Conservation (phyloP, 1,140 invertebrate species). For the Zaprionus capensis region DNA sequence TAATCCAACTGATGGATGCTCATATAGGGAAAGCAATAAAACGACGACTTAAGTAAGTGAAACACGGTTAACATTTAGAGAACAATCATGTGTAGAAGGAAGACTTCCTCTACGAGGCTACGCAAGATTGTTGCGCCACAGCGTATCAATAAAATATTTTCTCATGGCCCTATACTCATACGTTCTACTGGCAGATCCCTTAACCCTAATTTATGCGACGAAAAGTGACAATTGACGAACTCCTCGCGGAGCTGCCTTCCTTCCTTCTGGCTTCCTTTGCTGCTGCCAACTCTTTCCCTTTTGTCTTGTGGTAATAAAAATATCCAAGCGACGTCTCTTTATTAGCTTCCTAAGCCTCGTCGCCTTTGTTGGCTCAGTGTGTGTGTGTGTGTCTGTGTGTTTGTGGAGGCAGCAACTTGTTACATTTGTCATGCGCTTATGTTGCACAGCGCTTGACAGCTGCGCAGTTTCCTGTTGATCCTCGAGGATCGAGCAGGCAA, state of each 20-base stretch:
- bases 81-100: too few relatives aligned
- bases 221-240: conserved; percentile 82
- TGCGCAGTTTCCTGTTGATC: conserved; percentile 63
- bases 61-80: not conserved
- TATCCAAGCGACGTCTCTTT: conserved; percentile 80
- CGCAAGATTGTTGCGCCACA: conserved; percentile 59
- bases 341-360: conserved; percentile 70
- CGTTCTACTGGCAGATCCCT: conserved; percentile 47
- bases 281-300: conserved; percentile 21
- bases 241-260: conserved; percentile 23
- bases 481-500: conserved; percentile 58
- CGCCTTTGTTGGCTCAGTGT: conserved; percentile 16
- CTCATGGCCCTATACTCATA: conserved; percentile 43
- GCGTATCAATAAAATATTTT: conserved; percentile 76
- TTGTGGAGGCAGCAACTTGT: conserved; percentile 70
- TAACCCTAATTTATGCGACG: conserved; percentile 82
- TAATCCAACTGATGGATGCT: conserved; percentile 11
- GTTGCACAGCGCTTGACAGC: conserved; percentile 76
- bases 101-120: not conserved
- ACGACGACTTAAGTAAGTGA: not conserved
- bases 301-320: conserved; percentile 74
- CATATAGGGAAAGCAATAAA: not conserved
- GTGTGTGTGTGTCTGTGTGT: conserved; percentile 39
- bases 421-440: conserved; percentile 84
- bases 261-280: conserved; percentile 22